phyloP scores from a whole-genome alignment of 1,140 invertebrate species.

The Sitobion miscanthi region DNA sequence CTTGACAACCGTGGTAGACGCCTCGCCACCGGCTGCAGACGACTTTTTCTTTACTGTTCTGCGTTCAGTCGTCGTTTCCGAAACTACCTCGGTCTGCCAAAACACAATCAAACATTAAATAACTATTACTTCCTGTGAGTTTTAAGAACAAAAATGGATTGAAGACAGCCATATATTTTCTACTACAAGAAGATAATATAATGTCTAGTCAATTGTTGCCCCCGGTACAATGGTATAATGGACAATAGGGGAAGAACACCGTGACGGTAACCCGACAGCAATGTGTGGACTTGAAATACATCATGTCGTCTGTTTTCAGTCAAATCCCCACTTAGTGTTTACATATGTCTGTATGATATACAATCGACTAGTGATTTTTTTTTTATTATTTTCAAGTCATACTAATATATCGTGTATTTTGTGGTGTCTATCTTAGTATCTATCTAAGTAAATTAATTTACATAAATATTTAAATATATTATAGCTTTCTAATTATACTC shows the following conservation, averaged over 20 bases:
- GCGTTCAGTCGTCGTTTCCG: conserved; percentile 30
- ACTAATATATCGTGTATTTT: background rate
- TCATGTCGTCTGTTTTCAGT: background rate
- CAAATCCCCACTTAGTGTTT: conserved; percentile 2
- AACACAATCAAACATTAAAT: conserved; percentile 36
- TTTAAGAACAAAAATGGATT: conserved; percentile 23
- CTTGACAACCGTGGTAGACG: conserved; percentile 56
- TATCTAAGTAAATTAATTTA: no score
- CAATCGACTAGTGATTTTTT: background rate
- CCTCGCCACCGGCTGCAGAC: background rate
- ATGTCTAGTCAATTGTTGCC: conserved; percentile 37
- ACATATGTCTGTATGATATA: background rate
- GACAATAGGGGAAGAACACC: conserved; percentile 56
- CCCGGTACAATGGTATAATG: conserved; percentile 42
- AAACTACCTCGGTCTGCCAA: conserved; percentile 50
- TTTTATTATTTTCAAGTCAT: background rate
- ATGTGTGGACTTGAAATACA: conserved; percentile 21
- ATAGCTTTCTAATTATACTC: no score
- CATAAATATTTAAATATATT: no score
- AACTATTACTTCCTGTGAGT: background rate
- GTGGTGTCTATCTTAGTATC: background rate
- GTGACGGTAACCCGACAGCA: conserved; percentile 40
- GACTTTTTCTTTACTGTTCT: conserved; percentile 50
- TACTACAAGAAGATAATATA: background rate
- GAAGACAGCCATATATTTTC: background rate